phyloP scores from a whole-genome alignment of 2,113 vertebrate species.

The Gadus macrocephalus region DNA sequence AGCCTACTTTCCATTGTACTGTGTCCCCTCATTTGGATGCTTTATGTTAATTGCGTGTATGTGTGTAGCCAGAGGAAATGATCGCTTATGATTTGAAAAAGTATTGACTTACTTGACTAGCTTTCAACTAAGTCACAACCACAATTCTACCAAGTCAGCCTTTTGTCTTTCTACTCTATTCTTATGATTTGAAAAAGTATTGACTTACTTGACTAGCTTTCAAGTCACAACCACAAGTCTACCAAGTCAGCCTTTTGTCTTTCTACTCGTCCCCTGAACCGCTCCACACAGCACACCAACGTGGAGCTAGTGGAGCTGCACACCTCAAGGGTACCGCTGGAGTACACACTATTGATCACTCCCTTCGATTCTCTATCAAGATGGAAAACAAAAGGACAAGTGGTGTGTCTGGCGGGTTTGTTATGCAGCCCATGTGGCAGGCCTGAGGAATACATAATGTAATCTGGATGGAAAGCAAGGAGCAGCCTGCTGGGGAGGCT shows the following conservation, averaged over 20 bases:
- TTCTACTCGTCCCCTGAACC: too few relatives aligned
- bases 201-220: too few relatives aligned
- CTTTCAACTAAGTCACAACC: too few relatives aligned
- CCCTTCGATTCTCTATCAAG: slow-evolving; percentile 15
- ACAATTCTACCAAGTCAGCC: too few relatives aligned
- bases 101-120: too few relatives aligned
- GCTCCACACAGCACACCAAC: neutral
- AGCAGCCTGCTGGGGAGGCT: slow-evolving; percentile 36
- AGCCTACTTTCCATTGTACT: neutral
- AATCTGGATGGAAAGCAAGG: slow-evolving; percentile 58
- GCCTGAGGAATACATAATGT: slow-evolving; percentile 61
- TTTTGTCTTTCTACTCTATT: too few relatives aligned
- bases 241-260: too few relatives aligned
- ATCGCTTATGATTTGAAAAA: too few relatives aligned
- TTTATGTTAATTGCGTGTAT: neutral
- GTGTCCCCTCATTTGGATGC: neutral
- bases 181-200: too few relatives aligned
- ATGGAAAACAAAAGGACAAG: slow-evolving; percentile 39
- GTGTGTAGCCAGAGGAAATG: too few relatives aligned
- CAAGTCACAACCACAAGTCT: too few relatives aligned
- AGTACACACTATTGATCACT: slow-evolving; percentile 11
- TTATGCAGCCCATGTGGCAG: slow-evolving; percentile 55
- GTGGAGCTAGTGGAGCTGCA: neutral
- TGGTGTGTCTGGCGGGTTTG: slow-evolving; percentile 39
- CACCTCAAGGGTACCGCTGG: neutral